These are phyloP conservation scores for Orcinus orca DNA, from an alignment of 2,113 vertebrate species.

Conservation along the genomic window DNA sequence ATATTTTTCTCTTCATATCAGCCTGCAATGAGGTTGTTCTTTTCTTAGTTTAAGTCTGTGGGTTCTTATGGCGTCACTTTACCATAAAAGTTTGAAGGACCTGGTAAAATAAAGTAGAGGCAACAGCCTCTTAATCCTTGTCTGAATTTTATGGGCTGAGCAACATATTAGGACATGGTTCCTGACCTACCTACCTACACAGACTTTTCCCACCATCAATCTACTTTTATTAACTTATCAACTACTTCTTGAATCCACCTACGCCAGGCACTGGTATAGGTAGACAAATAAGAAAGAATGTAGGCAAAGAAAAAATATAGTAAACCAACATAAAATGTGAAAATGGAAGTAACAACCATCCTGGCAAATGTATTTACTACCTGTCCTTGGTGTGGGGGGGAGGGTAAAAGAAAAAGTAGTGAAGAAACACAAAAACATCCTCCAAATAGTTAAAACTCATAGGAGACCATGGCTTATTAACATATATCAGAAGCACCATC, in stretches of 20 bases:
- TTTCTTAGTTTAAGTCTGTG: neutral
- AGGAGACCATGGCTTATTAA: neutral
- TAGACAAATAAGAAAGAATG: neutral
- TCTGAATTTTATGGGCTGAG: neutral
- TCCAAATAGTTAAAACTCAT: slow-evolving; percentile 10
- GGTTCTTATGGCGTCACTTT: neutral
- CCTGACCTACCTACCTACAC: too few species aligned
- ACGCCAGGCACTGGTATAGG: neutral
- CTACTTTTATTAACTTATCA: neutral
- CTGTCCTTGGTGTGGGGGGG: neutral
- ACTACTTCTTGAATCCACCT: neutral
- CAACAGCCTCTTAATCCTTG: neutral
- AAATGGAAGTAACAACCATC: neutral
- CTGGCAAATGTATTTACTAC: neutral
- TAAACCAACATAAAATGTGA: neutral
- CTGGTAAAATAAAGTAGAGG: neutral
- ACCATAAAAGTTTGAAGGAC: neutral
- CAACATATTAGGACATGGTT: neutral
- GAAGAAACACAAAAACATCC: neutral
- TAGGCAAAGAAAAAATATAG: neutral
- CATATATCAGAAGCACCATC: neutral
- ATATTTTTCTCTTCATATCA: neutral
- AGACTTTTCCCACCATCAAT: fast-evolving
- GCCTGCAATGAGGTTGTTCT: neutral
- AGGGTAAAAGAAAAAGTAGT: neutral